Percentiles rank a stretch among this genome's conserved stretches.
phyloP scores from a whole-genome alignment of 2,113 vertebrate genomes.

The Semnopithecus entellus region DNA sequence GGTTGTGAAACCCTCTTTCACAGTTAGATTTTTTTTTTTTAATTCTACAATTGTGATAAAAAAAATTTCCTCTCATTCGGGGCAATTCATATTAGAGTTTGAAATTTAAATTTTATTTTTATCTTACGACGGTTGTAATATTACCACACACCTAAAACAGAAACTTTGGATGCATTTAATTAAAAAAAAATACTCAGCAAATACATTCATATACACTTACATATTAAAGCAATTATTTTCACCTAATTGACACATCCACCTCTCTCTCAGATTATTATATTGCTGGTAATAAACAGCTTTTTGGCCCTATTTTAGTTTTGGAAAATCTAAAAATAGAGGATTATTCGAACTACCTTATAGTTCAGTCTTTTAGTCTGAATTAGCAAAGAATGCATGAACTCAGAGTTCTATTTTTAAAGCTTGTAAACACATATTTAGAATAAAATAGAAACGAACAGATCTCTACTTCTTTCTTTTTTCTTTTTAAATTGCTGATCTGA shows the following conservation, averaged over 20 bases:
- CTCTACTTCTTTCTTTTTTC: not conserved
- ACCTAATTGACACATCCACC: constrained; percentile 11
- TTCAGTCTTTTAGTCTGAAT: constrained; percentile 60
- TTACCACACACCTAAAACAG: constrained; percentile 28
- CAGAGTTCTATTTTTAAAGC: constrained; percentile 21
- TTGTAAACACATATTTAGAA: not conserved
- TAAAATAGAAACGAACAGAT: constrained; percentile 16
- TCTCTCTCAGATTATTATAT: constrained; percentile 51
- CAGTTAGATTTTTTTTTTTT: not conserved
- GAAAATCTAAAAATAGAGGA: constrained; percentile 63
- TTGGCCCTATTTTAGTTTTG: constrained; percentile 23
- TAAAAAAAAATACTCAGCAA: not conserved
- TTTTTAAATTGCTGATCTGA: not conserved
- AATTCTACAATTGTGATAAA: constrained; percentile 25
- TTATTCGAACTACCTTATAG: constrained; percentile 4
- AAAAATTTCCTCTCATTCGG: not conserved
- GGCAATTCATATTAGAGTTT: not conserved
- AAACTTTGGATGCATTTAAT: not conserved
- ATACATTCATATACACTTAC: not conserved
- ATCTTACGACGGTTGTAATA: constrained; percentile 47
- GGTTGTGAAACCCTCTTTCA: not conserved
- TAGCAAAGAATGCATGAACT: constrained; percentile 16
- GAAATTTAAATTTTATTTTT: constrained; percentile 43
- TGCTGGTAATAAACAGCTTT: not conserved
- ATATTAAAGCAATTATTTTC: constrained; percentile 40